Evolutionary conservation across 92 coral and sea anemone genomes (phyloP), one percentile per base, ranked within the genome.

Genomic region (Anthopleura xanthogrammica): DNA sequence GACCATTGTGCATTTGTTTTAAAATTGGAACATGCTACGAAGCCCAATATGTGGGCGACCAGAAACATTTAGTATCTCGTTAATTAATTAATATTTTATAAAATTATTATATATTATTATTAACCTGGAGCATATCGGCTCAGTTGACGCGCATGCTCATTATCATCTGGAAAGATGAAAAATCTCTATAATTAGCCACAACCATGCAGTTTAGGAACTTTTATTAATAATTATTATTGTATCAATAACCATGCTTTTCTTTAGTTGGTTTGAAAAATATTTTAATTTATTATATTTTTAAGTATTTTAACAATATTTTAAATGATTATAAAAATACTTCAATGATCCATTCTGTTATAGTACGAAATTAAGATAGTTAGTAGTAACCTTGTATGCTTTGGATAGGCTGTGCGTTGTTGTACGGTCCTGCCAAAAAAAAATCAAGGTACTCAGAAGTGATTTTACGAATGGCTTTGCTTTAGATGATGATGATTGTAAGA

Each of bases 91-190:
- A 12, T 58, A 46, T 58, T 58, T 16, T 14, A 14, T 58, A 58
- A 58, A 19, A 58, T 58, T 16, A 58, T 58, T 58, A 58, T 29
- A 58, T 29, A 29, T 58, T 16, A 19, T 19, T 58, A 22, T 20
- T 64, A 64, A 64, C 72, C 40, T 64, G 24, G 11, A 5, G 22
- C 6, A 29, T 19, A 64, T 23, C 20, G 72, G 72, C 36, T 64
- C 72, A 64, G 72, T 22, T 10, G 72, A 22, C 72, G 72, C 72
- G 72, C 72, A 64, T 64, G 72, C 72, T 64, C 72, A 64, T 64
- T 64, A n/a, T 20, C 12, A n/a, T 64, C 72, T 64, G 40, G 36
- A 64, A 64, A n/a, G 22, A 64, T 64, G 29, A 64, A 64, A 64
- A 46, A 46, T 9, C 50, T 46, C 3, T 46, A 46, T 46, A 46